These are phyloP conservation scores for Centropus bengalensis DNA, from an alignment of 2,113 vertebrate species.

Conservation along the genomic window DNA sequence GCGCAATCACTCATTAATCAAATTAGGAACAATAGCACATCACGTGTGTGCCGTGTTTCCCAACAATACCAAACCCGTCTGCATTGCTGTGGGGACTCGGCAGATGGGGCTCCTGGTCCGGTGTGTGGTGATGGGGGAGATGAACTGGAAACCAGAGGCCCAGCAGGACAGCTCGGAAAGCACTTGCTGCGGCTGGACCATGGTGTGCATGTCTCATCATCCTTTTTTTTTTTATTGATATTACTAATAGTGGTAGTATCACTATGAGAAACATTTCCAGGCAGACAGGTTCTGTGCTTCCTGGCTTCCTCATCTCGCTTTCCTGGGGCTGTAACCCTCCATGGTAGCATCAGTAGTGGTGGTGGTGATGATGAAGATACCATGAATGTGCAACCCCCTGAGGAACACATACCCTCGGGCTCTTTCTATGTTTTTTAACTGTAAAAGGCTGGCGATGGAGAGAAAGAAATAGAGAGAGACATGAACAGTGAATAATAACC, in stretches of 20 bases:
- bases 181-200: rapidly evolving
- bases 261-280: neutral
- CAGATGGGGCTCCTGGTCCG: neutral
- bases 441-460: neutral
- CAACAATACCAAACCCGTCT: neutral
- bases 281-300: neutral
- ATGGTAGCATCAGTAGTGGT: neutral
- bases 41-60: neutral
- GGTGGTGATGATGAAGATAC: neutral
- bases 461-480: neutral
- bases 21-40: slow-evolving; percentile 53
- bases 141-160: neutral
- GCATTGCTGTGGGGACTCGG: neutral
- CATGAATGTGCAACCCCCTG: neutral
- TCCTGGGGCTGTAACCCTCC: neutral
- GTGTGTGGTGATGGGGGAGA: neutral
- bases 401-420: neutral
- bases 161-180: neutral
- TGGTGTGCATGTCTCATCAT: neutral
- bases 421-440: neutral
- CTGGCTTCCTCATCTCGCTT: neutral
- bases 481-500: neutral
- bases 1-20: slow-evolving; percentile 73
- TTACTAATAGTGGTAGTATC: neutral
- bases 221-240: neutral